phyloP scores from a whole-genome alignment of 2,797 vertebrate species.

The Acestrorhynchus altus region DNA sequence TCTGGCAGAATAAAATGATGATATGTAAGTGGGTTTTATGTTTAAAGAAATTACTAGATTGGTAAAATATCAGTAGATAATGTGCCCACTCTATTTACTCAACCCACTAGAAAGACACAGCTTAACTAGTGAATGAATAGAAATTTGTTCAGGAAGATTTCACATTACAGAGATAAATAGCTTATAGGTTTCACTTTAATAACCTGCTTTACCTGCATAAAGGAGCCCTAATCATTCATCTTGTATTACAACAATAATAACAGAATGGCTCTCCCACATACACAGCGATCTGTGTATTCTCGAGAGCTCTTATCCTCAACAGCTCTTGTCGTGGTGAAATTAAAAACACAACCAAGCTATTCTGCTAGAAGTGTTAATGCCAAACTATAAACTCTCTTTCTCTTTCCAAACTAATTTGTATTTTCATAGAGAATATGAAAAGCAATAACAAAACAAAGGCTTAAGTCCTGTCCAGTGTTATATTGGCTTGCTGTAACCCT shows the following conservation, averaged over 20 bases:
- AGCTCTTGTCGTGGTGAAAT: background rate
- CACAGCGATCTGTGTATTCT: background rate
- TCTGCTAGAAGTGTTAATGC: background rate
- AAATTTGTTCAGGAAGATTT: background rate
- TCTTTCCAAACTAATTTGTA: slow-evolving; percentile 2
- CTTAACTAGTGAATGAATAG: background rate
- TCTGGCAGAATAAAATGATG: background rate
- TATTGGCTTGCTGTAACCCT: slow-evolving; percentile 12
- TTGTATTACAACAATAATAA: background rate
- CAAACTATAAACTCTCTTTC: background rate
- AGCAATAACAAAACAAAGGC: background rate
- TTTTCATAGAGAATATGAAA: background rate
- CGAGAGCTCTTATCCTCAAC: background rate
- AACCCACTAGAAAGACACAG: background rate
- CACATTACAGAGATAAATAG: slow-evolving; percentile 12
- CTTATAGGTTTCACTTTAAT: slow-evolving; percentile 1
- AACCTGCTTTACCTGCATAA: slow-evolving; percentile 13
- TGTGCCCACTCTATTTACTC: background rate
- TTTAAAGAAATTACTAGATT: background rate
- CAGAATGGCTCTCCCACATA: background rate
- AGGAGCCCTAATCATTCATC: background rate
- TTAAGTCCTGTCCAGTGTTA: background rate
- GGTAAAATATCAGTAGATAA: background rate
- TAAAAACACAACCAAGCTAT: background rate
- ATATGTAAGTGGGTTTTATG: background rate